Base-by-base conservation (phyloP, 2,888 invertebrate species). In the Thera obeliscata region DNA sequence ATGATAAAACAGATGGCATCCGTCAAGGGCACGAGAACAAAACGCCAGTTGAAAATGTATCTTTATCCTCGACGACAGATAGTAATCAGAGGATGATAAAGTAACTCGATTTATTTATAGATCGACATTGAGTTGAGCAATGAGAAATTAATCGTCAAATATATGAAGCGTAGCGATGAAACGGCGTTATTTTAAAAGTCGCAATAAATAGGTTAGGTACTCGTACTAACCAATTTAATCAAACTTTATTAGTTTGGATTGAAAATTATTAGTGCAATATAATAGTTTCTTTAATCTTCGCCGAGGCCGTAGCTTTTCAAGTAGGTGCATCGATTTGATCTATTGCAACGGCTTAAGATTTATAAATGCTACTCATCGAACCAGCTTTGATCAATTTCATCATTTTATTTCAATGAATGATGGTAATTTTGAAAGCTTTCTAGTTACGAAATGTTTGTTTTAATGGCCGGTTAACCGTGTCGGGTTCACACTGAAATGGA, bases 371-470 rank as follows among this genome's bases (percentile, higher is more conserved):
- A 41, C 61, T 80, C 63, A 71, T 74, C 74, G 52, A 61, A 54
- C 12, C 77, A 76, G 79, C 81, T 81, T 81, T 78, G 81, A 82
- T 81, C 81, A 78, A 79, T 81, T 81, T 82, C 78, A 78, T 81
- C 82, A 83, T 81, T 81, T 80, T 77, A 75, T 81, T 84, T 81
- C 76, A 82, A 82, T 80, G 75, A 76, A 81, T 75, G 73, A 74
- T 72, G 66, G 61, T 55, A 48, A 57, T 64, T 63, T 70, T 12
- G 57, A 66, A 35, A 48, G 63, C 64, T 62, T 48, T 57, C 55
- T 56, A 35, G 57, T 71, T 69, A 75, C 76, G 77, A 76, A 81
- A 83, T 66, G 65, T 78, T 77, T 73, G 72, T 76, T 76, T 74
- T 69, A 75, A 67, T 71, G 66, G 69, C 66, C 67, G 59, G 56